Evolutionary conservation across 2,888 invertebrate species (phyloP).

Genomic region (Leistus spinibarbis): DNA sequence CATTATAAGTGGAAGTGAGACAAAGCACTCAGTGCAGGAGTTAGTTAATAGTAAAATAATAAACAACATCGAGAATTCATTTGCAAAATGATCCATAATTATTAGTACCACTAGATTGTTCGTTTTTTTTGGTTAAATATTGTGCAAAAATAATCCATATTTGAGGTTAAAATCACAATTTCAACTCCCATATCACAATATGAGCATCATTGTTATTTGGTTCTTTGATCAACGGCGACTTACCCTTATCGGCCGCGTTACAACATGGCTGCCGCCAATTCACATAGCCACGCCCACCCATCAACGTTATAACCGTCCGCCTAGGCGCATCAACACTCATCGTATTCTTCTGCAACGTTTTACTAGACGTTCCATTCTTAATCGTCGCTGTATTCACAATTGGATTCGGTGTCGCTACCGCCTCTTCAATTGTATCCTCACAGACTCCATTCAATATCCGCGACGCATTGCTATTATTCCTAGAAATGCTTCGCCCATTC

Average conservation of each 20-base stretch:
- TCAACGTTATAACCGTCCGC: conserved; percentile 81
- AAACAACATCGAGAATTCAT: background rate
- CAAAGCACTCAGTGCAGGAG: no score
- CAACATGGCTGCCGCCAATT: conserved; percentile 82
- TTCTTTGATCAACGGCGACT: conserved; percentile 63
- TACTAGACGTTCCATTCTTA: conserved; percentile 43
- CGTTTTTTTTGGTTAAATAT: background rate
- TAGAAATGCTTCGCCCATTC: conserved; percentile 68
- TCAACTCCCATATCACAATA: conserved; percentile 89
- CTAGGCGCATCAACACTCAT: conserved; percentile 60
- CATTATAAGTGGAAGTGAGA: no score
- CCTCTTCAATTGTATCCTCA: conserved; percentile 51
- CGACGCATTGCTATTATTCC: conserved; percentile 78
- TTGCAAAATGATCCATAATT: background rate
- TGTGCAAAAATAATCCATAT: background rate
- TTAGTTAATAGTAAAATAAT: no score
- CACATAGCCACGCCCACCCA: conserved; percentile 88
- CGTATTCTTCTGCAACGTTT: conserved; percentile 46
- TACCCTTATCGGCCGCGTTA: conserved; percentile 59
- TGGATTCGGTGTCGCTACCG: conserved; percentile 46
- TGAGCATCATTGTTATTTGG: conserved; percentile 86
- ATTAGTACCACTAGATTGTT: background rate
- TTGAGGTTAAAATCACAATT: conserved; percentile 62
- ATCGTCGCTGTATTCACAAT: conserved; percentile 43
- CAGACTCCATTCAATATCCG: conserved; percentile 60